phyloP scores from a whole-genome alignment of 2,113 vertebrate species.

The Oncorhynchus tshawytscha region DNA sequence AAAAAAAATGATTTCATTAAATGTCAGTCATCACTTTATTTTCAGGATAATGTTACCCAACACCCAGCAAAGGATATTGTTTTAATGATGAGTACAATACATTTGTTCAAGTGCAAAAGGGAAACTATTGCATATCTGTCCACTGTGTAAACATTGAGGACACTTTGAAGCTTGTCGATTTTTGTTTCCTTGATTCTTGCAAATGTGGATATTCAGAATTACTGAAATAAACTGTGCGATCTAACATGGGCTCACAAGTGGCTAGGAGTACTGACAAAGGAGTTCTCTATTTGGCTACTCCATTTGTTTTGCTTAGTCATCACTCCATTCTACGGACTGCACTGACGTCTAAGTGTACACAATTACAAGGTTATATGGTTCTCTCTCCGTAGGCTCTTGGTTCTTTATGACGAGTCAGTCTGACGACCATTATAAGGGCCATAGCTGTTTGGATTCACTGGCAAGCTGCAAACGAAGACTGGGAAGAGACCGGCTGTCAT shows the following conservation, averaged over 20 bases:
- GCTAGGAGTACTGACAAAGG: neutral
- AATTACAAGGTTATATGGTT: neutral
- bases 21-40: neutral
- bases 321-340: neutral
- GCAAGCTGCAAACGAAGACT: conserved; percentile 62
- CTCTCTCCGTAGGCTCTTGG: neutral
- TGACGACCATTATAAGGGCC: conserved; percentile 53
- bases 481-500: neutral
- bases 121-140: neutral
- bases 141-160: neutral
- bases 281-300: neutral
- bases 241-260: neutral
- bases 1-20: too few species aligned
- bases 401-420: neutral
- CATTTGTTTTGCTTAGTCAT: neutral
- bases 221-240: neutral
- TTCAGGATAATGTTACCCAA: neutral
- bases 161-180: neutral
- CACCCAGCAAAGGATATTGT: neutral
- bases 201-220: neutral
- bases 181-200: neutral
- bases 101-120: neutral
- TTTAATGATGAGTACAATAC: neutral
- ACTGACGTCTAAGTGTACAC: neutral
- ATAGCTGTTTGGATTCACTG: conserved; percentile 51